A percentile compares a stretch with the other conserved stretches of the same genome.
Conservation (phyloP, 92 coral and sea anemone genomes). For the Heteractis magnifica region DNA sequence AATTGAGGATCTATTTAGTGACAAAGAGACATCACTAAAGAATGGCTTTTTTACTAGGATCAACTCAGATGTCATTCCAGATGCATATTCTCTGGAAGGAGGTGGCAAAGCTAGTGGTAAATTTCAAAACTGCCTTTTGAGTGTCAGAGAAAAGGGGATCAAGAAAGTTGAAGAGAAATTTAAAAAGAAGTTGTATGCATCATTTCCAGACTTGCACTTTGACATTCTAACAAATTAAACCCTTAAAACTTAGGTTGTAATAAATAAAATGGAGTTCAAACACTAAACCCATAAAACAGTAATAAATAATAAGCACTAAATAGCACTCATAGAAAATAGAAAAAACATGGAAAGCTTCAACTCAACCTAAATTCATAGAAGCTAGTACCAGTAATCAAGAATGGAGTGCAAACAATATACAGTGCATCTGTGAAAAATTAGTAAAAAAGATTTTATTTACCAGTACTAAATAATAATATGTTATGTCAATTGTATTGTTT, state of each 20-base stretch:
- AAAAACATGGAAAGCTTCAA: not conserved
- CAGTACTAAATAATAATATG: no score
- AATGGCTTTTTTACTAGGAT: slow-evolving; percentile 16
- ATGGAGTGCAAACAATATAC: slow-evolving; percentile 8
- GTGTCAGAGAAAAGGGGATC: slow-evolving; percentile 36
- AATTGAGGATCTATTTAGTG: slow-evolving; percentile 9
- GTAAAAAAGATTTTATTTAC: no score
- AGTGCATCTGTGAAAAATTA: not conserved
- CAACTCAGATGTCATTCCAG: not conserved
- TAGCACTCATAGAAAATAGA: slow-evolving; percentile 6
- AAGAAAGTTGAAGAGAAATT: slow-evolving; percentile 44
- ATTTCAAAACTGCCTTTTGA: not conserved
- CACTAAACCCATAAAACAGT: no score
- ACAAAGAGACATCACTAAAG: not conserved
- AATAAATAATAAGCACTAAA: slow-evolving; percentile 4
- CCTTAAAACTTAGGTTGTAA: not conserved
- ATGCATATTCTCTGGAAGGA: slow-evolving; percentile 7
- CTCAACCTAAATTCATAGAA: slow-evolving; percentile 8
- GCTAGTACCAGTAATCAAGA: not conserved
- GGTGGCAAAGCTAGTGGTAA: slow-evolving; percentile 28
- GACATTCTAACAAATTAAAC: slow-evolving; percentile 2
- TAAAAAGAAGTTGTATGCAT: slow-evolving; percentile 34
- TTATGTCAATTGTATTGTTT: no score
- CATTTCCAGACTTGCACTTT: slow-evolving; percentile 30
- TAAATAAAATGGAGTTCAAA: not conserved